Evolutionary conservation across 2,888 invertebrate species (phyloP).

Genomic region (Lasioglossum figueresi): DNA sequence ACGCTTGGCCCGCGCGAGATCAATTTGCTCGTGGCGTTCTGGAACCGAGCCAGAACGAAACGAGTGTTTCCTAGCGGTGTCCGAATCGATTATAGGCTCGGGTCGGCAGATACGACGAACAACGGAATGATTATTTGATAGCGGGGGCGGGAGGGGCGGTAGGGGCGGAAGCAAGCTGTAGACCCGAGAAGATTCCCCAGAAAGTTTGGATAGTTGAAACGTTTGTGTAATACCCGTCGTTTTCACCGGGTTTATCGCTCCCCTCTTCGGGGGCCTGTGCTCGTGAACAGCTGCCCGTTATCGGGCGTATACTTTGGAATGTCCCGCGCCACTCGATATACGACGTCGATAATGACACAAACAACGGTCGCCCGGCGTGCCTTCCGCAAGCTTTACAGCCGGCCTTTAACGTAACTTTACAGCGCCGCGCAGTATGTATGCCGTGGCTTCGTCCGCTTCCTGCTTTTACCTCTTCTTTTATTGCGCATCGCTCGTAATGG

Average conservation of each 20-base stretch:
- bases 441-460: slow-evolving; percentile 27
- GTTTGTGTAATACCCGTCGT: slow-evolving; percentile 22
- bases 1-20: background rate
- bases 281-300: slow-evolving; percentile 63
- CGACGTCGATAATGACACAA: slow-evolving; percentile 58
- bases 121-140: background rate
- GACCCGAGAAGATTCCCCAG: background rate
- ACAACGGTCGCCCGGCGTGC: slow-evolving; percentile 46
- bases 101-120: background rate
- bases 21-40: background rate
- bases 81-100: background rate
- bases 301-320: slow-evolving; percentile 71
- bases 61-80: background rate
- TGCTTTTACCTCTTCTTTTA: slow-evolving; percentile 38
- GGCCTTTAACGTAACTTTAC: slow-evolving; percentile 54
- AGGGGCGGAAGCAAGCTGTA: background rate
- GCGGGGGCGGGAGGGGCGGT: background rate
- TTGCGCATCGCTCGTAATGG: slow-evolving; percentile 24
- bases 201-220: slow-evolving; percentile 6
- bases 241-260: slow-evolving; percentile 42
- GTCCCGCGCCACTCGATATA: slow-evolving; percentile 56
- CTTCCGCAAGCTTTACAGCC: slow-evolving; percentile 52
- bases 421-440: slow-evolving; percentile 22
- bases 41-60: background rate
- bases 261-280: background rate